Base-by-base conservation (phyloP, 2,113 vertebrate species). In the Hippolais icterina region DNA sequence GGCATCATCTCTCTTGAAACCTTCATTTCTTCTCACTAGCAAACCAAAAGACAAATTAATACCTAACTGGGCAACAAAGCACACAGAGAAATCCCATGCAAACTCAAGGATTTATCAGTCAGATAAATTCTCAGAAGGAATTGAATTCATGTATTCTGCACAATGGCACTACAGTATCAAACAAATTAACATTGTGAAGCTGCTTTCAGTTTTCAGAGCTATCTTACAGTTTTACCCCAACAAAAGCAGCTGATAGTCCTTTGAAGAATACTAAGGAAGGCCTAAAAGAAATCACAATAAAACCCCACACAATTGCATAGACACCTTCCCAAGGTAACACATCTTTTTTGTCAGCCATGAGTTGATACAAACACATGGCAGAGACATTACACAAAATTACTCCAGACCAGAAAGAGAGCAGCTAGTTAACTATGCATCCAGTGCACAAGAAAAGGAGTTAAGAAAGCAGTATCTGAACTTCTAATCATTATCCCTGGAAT, bases 11-110 rank as follows among this genome's bases (percentile, higher is more conserved):
- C 96, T 98, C 91, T 97, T 98, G 87, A 98, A 96, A 81, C 85
- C 97, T 94, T 98, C 98, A 87, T 89, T 97, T 96, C 97, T 98
- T 96, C 97, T 98, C 85, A 89, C 98, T 98, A 77, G 66, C 49
- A 93, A 82, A 93, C 28, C 71, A 95, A 96, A 88, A 94, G n/a
- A 95, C 41, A 92, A 92, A 70, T 95, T 28, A 77, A 64, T 21
- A 94, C 28, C 9, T 79, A 29, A 83, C 78, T 54, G 39, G 28
- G 59, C 31, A 65, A 69, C 52, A 74, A 93, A 77, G 46, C 37
- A 87, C 20, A 25, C 15, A 92, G 63, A 75, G 16, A 66, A 75
- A 69, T 78, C 41, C 69, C 28, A 28, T 27, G 52, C 75, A 56
- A 97, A 90, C 89, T 39, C 28, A 86, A 63, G 44, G 39, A 92